Conservation (phyloP, 2,888 invertebrate species). For the Margaritifera margaritifera region DNA sequence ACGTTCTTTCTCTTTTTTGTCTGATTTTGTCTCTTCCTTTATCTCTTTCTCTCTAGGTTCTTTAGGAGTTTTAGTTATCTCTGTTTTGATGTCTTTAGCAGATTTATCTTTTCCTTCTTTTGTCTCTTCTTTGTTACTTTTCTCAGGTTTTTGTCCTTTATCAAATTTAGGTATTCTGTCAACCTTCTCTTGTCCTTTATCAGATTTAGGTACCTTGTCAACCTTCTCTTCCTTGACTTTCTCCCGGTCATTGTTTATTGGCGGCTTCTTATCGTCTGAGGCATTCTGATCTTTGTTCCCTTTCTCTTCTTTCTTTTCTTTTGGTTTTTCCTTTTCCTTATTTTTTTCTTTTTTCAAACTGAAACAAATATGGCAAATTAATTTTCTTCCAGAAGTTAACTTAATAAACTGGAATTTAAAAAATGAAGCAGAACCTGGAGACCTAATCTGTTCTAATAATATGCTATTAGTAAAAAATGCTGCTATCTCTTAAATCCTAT, state of each 20-base stretch:
- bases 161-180: constrained; percentile 2
- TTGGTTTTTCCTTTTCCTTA: constrained; percentile 30
- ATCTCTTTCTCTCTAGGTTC: constrained; percentile 34
- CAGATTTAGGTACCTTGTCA: constrained; percentile 20
- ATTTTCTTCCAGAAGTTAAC: no score
- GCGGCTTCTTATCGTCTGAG: constrained; percentile 28
- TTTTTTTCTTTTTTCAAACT: constrained; percentile 20
- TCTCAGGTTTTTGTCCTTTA: constrained; percentile 24
- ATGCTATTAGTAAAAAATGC: no score
- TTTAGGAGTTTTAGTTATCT: constrained; percentile 10
- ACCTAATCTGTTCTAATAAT: no score
- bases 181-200: constrained; percentile 10
- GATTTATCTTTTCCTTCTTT: constrained; percentile 9
- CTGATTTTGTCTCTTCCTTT: constrained; percentile 27
- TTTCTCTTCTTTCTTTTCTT: constrained; percentile 26
- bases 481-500: no score
- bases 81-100: background rate
- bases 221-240: constrained; percentile 32
- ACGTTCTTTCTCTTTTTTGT: constrained; percentile 39
- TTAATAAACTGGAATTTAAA: background rate
- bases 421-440: no score
- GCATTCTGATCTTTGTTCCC: constrained; percentile 10
- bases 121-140: background rate
- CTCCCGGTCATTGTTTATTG: constrained; percentile 26
- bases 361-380: no score